These are phyloP conservation scores for Dione vanillae DNA, from an alignment of 2,888 invertebrate species.

Conservation along the genomic window DNA sequence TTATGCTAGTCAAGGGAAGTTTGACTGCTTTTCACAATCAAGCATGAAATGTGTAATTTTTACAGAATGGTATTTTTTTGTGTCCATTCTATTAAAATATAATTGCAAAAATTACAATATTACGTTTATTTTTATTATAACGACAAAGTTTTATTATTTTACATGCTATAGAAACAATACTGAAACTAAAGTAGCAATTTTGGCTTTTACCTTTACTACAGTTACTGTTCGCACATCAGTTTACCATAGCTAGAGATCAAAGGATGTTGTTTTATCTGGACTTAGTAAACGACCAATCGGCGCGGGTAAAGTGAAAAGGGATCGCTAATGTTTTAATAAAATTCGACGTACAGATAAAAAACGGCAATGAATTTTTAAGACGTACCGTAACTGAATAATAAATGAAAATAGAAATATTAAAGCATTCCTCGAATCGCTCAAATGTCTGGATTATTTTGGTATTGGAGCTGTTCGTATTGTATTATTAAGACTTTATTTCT, in stretches of 20 bases:
- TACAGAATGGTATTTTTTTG: too few species aligned
- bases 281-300: neutral
- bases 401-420: slow-evolving; percentile 38
- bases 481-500: slow-evolving; percentile 8
- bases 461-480: neutral
- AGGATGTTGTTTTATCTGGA: neutral
- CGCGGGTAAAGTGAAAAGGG: neutral
- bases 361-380: slow-evolving; percentile 31
- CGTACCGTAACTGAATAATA: slow-evolving; percentile 36
- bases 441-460: slow-evolving; percentile 25
- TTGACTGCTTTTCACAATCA: too few species aligned
- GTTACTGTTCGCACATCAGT: neutral
- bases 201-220: neutral
- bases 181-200: neutral
- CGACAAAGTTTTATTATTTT: too few species aligned
- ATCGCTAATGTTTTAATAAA: slow-evolving; percentile 22
- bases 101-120: too few species aligned
- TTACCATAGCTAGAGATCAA: neutral
- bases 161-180: too few species aligned
- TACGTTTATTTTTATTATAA: too few species aligned
- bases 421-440: slow-evolving; percentile 35
- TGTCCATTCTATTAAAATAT: too few species aligned
- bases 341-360: slow-evolving; percentile 22
- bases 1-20: too few species aligned
- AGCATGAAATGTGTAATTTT: too few species aligned